A percentile compares a stretch with the other conserved stretches of the same genome.
phyloP scores from a whole-genome alignment of 2,113 vertebrate genomes.

The Micronycteris hirsuta region DNA sequence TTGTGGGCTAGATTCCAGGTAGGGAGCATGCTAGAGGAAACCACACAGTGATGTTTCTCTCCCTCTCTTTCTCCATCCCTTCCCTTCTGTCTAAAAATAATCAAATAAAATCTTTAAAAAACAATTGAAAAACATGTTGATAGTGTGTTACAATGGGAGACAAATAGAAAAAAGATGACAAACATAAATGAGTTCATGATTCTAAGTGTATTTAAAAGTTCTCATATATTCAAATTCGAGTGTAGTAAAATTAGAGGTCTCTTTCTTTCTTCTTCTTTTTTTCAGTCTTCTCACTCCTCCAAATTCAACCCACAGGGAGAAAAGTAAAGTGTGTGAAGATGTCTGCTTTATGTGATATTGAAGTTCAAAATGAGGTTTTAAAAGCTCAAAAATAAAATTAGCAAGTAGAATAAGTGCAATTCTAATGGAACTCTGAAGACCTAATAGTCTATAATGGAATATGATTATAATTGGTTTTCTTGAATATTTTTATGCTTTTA shows the following conservation, averaged over 20 bases:
- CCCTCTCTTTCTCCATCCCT: too few relatives aligned
- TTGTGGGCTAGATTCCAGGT: too few relatives aligned
- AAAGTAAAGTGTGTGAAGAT: constrained; percentile 36
- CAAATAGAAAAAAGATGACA: neutral
- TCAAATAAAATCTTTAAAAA: too few relatives aligned
- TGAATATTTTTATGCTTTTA: constrained; percentile 63
- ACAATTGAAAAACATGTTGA: neutral
- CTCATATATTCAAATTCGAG: neutral
- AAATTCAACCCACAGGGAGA: neutral
- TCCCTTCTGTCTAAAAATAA: too few relatives aligned
- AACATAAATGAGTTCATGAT: neutral
- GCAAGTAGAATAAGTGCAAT: constrained; percentile 62
- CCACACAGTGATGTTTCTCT: too few relatives aligned
- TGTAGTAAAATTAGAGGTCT: neutral
- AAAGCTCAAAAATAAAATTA: constrained; percentile 66
- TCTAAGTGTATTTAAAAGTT: neutral
- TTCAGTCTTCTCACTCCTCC: neutral
- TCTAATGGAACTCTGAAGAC: constrained; percentile 58
- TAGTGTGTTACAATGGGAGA: neutral
- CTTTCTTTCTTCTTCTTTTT: neutral
- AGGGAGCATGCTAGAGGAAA: too few relatives aligned
- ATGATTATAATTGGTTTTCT: constrained; percentile 64
- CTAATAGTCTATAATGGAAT: constrained; percentile 53
- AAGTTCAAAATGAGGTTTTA: constrained; percentile 64
- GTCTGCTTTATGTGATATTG: constrained; percentile 51